phyloP scores from a whole-genome alignment of 2,888 invertebrate genomes.

The Globia sparganii region DNA sequence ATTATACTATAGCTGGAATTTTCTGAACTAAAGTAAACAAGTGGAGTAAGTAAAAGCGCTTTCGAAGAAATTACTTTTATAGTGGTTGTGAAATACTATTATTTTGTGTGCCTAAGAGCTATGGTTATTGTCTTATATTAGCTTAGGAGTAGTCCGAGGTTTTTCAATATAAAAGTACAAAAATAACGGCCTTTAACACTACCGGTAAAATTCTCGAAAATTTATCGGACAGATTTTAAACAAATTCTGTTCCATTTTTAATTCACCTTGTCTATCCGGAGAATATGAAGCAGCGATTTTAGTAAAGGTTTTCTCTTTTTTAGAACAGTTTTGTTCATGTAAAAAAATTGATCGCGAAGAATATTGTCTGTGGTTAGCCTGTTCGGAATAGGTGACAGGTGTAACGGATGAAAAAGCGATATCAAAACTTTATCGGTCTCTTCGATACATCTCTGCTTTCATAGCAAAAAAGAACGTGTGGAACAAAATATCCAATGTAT shows the following conservation, averaged over 20 bases:
- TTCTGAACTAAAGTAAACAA: constrained; percentile 54
- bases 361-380: constrained; percentile 22
- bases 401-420: constrained; percentile 23
- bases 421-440: constrained; percentile 29
- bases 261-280: background rate
- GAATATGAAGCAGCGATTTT: background rate
- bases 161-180: background rate
- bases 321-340: background rate
- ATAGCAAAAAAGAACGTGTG: background rate
- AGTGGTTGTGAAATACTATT: constrained; percentile 29
- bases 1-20: constrained; percentile 43
- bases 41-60: constrained; percentile 40
- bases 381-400: constrained; percentile 23
- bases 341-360: constrained; percentile 22
- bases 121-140: constrained; percentile 4
- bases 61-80: constrained; percentile 53
- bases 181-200: background rate
- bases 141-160: background rate
- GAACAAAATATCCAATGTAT: background rate
- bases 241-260: background rate
- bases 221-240: background rate
- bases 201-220: background rate
- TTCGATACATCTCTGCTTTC: constrained; percentile 18
- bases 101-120: constrained; percentile 6
- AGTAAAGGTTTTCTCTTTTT: background rate